phyloP scores from a whole-genome alignment of 1,140 invertebrate genomes.

The Anastrepha ludens region DNA sequence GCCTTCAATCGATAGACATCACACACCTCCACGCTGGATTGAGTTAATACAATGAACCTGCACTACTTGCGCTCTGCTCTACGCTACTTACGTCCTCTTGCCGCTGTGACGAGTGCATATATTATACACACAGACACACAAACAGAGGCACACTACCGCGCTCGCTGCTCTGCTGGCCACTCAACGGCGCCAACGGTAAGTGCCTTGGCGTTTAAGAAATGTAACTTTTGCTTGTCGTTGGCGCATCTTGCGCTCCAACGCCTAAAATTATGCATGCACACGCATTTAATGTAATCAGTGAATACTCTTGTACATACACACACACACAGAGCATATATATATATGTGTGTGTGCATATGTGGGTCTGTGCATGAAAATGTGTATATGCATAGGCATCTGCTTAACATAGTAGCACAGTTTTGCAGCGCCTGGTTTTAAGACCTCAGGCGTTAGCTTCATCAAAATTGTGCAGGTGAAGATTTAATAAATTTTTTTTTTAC shows the following conservation, averaged over 20 bases:
- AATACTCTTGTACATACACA: background rate
- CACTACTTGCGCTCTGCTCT: background rate
- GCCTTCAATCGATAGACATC: conserved; percentile 34
- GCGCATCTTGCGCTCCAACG: background rate
- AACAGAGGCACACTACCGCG: background rate
- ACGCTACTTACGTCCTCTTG: background rate
- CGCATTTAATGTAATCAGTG: conserved; percentile 22
- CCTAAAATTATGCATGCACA: conserved; percentile 51
- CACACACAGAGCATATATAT: background rate
- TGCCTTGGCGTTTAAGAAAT: background rate
- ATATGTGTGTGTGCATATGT: background rate
- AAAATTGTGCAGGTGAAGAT: background rate
- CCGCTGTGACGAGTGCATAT: background rate
- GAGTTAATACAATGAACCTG: conserved; percentile 37
- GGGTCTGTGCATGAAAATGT: background rate
- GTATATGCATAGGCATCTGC: too few species aligned
- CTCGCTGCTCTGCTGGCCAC: too few species aligned
- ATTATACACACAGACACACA: too few species aligned
- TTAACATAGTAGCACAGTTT: conserved; percentile 50
- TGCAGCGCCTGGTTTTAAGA: background rate
- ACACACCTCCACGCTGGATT: background rate
- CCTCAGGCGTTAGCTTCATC: background rate
- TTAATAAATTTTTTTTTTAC: too few species aligned
- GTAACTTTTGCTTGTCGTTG: background rate
- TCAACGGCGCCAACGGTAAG: background rate